Evolutionary conservation across 2,113 vertebrate genomes (phyloP).

Genomic region (Chitala chitala): DNA sequence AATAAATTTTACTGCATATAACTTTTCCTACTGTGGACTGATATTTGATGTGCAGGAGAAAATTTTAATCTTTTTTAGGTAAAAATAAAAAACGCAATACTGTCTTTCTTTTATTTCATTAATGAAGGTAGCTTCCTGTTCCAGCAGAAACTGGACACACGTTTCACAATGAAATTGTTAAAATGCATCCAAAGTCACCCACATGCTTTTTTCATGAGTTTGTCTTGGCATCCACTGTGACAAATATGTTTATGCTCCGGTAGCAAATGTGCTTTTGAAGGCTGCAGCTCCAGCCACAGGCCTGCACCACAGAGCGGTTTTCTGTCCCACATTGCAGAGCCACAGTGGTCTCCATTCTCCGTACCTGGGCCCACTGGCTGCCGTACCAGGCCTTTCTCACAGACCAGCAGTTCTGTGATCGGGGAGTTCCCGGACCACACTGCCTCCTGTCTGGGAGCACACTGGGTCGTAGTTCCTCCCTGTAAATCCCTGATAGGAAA

Average conservation of each 20-base stretch:
- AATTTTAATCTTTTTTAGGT: background rate
- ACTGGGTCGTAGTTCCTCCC: background rate
- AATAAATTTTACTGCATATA: background rate
- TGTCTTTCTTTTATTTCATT: conserved; percentile 43
- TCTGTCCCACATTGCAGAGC: background rate
- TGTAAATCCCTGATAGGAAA: conserved; percentile 9
- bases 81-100: background rate
- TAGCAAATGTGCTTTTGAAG: conserved; percentile 39
- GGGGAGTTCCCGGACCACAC: background rate
- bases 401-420: background rate
- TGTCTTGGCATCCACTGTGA: conserved; percentile 48
- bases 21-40: too few species aligned
- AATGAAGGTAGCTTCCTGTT: conserved; percentile 59
- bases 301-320: conserved; percentile 10
- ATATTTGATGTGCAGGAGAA: background rate
- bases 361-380: background rate
- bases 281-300: conserved; percentile 33
- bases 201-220: conserved; percentile 34
- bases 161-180: conserved; percentile 52
- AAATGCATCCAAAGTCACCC: background rate
- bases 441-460: background rate
- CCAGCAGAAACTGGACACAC: conserved; percentile 39
- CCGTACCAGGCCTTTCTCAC: too few species aligned
- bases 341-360: conserved; percentile 2
- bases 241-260: conserved; percentile 36